A percentile compares a stretch with the other conserved stretches of the same genome.
phyloP scores from a whole-genome alignment of 2,888 invertebrate genomes.

The Drosophila barbarae region DNA sequence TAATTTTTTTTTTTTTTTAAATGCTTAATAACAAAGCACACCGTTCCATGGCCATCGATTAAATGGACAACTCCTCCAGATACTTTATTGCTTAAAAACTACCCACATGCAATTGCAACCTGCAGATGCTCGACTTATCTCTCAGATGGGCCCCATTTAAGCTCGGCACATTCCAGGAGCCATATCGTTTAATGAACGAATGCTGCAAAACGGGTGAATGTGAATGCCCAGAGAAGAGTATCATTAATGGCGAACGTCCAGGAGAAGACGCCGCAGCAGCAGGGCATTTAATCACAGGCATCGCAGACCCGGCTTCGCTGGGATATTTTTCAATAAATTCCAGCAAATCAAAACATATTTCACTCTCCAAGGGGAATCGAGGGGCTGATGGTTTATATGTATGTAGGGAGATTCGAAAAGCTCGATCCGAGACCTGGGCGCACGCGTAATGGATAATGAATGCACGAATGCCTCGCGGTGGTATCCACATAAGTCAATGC shows the following conservation, averaged over 20 bases:
- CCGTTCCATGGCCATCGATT: slow-evolving; percentile 12
- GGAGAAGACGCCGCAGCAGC: slow-evolving; percentile 33
- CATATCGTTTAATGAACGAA: slow-evolving; percentile 55
- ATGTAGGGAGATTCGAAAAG: slow-evolving; percentile 7
- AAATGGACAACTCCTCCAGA: slow-evolving; percentile 8
- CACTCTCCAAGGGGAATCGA: slow-evolving; percentile 2
- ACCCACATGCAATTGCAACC: slow-evolving; percentile 31
- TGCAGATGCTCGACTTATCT: slow-evolving; percentile 30
- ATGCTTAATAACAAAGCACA: neutral
- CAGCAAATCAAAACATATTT: slow-evolving; percentile 63
- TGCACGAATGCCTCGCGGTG: slow-evolving; percentile 66
- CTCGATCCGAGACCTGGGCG: slow-evolving; percentile 31
- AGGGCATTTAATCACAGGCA: slow-evolving; percentile 66
- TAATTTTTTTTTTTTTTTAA: neutral
- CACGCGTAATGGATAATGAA: slow-evolving; percentile 68
- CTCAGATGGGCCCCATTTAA: slow-evolving; percentile 27
- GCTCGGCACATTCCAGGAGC: slow-evolving; percentile 57
- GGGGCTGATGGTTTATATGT: neutral
- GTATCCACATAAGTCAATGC: slow-evolving; percentile 46
- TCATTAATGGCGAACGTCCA: slow-evolving; percentile 56
- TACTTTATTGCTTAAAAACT: slow-evolving; percentile 6
- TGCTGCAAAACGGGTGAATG: slow-evolving; percentile 1
- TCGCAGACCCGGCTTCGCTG: slow-evolving; percentile 20
- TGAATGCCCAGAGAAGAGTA: slow-evolving; percentile 30
- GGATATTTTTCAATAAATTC: slow-evolving; percentile 71